A percentile compares a stretch with the other conserved stretches of the same genome.
These are phyloP conservation scores for Euphonia xanthogaster DNA, from an alignment of 2,797 vertebrate species.

Conservation along the genomic window DNA sequence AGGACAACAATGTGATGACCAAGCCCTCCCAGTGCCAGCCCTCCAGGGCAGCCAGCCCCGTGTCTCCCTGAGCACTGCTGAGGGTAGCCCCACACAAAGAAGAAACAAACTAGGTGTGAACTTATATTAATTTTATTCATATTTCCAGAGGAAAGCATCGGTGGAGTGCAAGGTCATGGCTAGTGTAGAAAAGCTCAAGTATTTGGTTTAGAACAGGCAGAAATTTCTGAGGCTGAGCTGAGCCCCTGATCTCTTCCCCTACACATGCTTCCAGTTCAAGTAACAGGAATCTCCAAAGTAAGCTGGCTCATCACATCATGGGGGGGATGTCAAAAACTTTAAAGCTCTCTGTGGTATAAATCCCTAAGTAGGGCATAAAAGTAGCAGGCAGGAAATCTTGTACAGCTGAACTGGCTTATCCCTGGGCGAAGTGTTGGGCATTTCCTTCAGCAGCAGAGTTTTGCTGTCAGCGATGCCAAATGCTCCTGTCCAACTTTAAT, in stretches of 20 bases:
- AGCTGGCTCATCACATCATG: conserved; percentile 6
- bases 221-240: neutral
- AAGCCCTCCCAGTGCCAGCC: neutral
- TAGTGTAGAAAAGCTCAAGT: neutral
- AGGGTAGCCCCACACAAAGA: neutral
- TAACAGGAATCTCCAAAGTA: neutral
- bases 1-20: neutral
- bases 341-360: conserved; percentile 40
- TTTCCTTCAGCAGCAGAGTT: neutral
- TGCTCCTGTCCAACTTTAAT: neutral
- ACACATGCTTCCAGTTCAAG: neutral
- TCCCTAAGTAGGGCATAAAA: conserved; percentile 11
- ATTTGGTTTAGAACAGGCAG: conserved; percentile 11
- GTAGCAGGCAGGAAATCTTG: conserved; percentile 23
- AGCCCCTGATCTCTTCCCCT: neutral
- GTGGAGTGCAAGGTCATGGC: conserved; percentile 9
- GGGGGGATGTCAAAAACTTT: conserved; percentile 24
- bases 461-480: neutral
- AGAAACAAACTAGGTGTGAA: neutral
- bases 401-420: conserved; percentile 17
- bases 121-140: conserved; percentile 57
- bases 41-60: neutral
- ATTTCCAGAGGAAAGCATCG: conserved; percentile 43
- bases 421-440: neutral
- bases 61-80: accelerated